Evolutionary conservation across 2,797 vertebrate species (phyloP).

Genomic region (Corythornis leucogaster): DNA sequence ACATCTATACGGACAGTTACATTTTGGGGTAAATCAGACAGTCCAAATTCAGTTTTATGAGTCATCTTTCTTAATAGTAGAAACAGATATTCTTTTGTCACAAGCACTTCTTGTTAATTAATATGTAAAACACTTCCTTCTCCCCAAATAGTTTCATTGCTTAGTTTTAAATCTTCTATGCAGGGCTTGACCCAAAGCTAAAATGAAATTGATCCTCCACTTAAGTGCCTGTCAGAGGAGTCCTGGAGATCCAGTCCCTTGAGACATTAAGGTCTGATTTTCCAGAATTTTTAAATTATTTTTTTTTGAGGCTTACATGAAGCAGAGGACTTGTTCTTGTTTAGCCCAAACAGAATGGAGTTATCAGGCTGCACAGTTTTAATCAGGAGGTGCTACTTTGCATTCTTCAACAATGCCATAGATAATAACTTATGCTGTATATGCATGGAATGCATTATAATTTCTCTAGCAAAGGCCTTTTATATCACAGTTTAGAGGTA

Average conservation of each 20-base stretch:
- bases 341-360: background rate
- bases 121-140: background rate
- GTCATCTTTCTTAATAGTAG: background rate
- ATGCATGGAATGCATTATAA: background rate
- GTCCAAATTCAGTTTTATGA: background rate
- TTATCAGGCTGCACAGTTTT: background rate
- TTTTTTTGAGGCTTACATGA: background rate
- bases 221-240: background rate
- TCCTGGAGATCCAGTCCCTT: background rate
- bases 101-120: background rate
- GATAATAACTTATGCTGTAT: background rate
- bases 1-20: background rate
- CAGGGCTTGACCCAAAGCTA: background rate
- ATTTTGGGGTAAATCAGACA: background rate
- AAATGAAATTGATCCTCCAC: background rate
- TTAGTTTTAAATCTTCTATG: background rate
- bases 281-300: background rate
- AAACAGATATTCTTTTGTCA: background rate
- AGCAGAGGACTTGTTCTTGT: background rate
- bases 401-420: background rate
- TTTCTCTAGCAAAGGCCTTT: background rate
- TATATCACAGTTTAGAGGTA: background rate
- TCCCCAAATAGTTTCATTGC: background rate
- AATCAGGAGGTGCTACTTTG: background rate
- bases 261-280: background rate